Evolutionary conservation across 2,888 invertebrate species (phyloP).

Genomic region (Anagyrus pseudococci): DNA sequence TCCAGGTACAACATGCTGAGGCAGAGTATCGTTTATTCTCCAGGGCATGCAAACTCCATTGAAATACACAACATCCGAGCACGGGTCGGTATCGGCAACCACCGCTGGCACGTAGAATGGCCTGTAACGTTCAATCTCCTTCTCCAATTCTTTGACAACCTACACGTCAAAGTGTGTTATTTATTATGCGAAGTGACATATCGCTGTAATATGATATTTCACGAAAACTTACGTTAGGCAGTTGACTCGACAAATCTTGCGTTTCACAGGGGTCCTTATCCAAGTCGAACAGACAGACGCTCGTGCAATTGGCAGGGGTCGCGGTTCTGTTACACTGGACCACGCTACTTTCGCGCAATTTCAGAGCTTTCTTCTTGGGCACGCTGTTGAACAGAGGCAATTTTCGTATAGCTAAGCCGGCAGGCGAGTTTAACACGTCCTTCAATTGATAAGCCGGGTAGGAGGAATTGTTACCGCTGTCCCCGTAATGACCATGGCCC

Average conservation of each 20-base stretch:
- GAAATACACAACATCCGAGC: slow-evolving; percentile 44
- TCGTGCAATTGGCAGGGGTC: slow-evolving; percentile 41
- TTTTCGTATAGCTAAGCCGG: slow-evolving; percentile 43
- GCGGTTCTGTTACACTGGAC: slow-evolving; percentile 43
- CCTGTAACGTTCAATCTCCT: slow-evolving; percentile 43
- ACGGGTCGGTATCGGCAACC: slow-evolving; percentile 41
- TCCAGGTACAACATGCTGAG: too few relatives aligned
- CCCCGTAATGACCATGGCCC: slow-evolving; percentile 47
- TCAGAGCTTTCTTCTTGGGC: slow-evolving; percentile 4
- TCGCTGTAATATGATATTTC: background rate
- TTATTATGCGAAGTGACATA: too few relatives aligned
- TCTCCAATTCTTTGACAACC: slow-evolving; percentile 43
- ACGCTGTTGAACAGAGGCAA: slow-evolving; percentile 17
- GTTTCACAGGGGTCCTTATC: slow-evolving; percentile 54
- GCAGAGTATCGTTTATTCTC: slow-evolving; percentile 25
- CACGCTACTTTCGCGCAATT: slow-evolving; percentile 32
- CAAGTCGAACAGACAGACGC: slow-evolving; percentile 52
- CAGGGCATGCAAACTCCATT: slow-evolving; percentile 55
- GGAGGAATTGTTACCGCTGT: slow-evolving; percentile 40
- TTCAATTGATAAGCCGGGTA: slow-evolving; percentile 46
- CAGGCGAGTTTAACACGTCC: slow-evolving; percentile 43
- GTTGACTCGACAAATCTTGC: slow-evolving; percentile 46
- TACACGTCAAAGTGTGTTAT: slow-evolving; percentile 33
- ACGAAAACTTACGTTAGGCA: slow-evolving; percentile 44
- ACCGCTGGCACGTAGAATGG: slow-evolving; percentile 42